Conservation (phyloP, 2,113 vertebrate genomes). For the Poeciliopsis retropinna region DNA sequence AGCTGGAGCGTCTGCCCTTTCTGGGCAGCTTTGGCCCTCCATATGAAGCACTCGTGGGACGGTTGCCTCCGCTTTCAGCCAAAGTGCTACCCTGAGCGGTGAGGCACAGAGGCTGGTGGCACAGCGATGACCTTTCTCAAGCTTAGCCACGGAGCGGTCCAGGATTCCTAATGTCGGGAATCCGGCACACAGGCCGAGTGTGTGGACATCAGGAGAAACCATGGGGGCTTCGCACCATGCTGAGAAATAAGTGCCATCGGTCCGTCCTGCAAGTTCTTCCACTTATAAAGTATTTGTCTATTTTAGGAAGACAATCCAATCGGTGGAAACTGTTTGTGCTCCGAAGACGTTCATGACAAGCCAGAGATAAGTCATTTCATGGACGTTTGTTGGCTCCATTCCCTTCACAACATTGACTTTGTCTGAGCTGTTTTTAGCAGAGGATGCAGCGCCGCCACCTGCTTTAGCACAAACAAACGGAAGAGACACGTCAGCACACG, state of each 20-base stretch:
- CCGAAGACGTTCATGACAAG: constrained; percentile 41
- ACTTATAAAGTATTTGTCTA: constrained; percentile 36
- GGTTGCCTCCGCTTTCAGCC: constrained; percentile 50
- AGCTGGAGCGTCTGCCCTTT: constrained; percentile 56
- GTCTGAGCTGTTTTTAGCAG: constrained; percentile 34
- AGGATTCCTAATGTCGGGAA: constrained; percentile 23
- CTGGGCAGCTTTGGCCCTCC: constrained; percentile 35
- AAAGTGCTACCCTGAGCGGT: constrained; percentile 50
- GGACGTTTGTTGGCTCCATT: constrained; percentile 45
- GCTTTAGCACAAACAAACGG: constrained; percentile 36
- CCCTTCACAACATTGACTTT: constrained; percentile 48
- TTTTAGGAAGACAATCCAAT: constrained; percentile 30
- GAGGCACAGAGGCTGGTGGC: constrained; percentile 49
- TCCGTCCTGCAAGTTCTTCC: constrained; percentile 22
- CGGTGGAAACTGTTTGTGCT: constrained; percentile 40
- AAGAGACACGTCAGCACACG: constrained; percentile 24
- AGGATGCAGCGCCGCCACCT: constrained; percentile 8
- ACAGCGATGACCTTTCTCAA: constrained; percentile 64
- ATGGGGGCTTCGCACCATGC: background rate
- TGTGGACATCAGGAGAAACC: constrained; percentile 7
- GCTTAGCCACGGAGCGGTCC: constrained; percentile 41
- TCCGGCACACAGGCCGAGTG: background rate
- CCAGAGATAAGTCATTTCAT: constrained; percentile 44
- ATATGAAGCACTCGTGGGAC: constrained; percentile 55
- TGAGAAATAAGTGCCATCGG: constrained; percentile 8